A percentile compares a stretch with the other conserved stretches of the same genome.
These are phyloP conservation scores for Pelodytes ibericus DNA, from an alignment of 2,797 vertebrate species.

Conservation along the genomic window DNA sequence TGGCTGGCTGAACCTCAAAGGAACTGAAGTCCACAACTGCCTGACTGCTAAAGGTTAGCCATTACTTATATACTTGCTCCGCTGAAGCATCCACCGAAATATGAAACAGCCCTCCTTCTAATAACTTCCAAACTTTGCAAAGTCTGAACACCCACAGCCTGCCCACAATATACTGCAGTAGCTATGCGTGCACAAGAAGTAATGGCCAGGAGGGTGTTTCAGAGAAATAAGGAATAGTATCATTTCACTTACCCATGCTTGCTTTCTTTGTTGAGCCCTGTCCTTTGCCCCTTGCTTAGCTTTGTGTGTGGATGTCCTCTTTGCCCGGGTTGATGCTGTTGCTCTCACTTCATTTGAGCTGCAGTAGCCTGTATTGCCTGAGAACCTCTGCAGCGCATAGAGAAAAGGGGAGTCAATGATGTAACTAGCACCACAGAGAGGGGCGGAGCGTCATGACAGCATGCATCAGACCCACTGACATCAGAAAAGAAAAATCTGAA, in stretches of 20 bases:
- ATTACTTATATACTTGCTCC: too few relatives aligned
- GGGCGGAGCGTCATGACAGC: constrained; percentile 9
- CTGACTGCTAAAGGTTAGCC: too few relatives aligned
- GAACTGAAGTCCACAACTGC: too few relatives aligned
- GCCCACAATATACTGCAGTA: not conserved
- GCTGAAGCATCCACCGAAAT: too few relatives aligned
- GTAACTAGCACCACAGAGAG: not conserved
- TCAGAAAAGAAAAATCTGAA: not conserved
- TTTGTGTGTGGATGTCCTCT: constrained; percentile 1
- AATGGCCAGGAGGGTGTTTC: not conserved
- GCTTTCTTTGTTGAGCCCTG: not conserved
- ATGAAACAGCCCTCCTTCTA: not conserved
- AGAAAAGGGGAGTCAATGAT: constrained; percentile 23
- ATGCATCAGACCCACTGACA: not conserved
- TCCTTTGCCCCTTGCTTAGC: constrained; percentile 1
- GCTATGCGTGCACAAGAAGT: not conserved
- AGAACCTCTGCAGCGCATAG: constrained; percentile 39
- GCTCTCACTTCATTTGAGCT: constrained; percentile 48
- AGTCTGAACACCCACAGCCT: not conserved
- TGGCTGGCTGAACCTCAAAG: too few relatives aligned
- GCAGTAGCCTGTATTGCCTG: constrained; percentile 30
- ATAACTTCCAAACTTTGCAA: constrained; percentile 24
- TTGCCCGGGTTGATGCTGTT: constrained; percentile 15
- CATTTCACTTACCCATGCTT: constrained; percentile 39
- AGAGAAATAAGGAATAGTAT: not conserved